phyloP scores from a whole-genome alignment of 2,113 vertebrate species.

The Uria aalge region DNA sequence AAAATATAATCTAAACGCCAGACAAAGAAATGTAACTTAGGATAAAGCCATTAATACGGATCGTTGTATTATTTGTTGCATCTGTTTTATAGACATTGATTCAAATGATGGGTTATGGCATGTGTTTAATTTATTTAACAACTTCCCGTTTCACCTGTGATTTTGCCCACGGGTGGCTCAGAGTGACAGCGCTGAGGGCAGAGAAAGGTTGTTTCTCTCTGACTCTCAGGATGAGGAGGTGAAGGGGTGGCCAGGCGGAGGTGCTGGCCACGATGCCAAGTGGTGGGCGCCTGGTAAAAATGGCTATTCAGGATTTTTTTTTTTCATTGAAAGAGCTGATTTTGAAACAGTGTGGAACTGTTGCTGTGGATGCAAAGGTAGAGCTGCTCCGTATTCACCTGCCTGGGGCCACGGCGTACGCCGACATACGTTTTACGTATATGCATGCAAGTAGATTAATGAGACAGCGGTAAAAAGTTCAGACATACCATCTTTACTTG shows the following conservation, averaged over 20 bases:
- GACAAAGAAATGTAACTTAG: not conserved
- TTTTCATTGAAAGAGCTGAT: not conserved
- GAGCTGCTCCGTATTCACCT: not conserved
- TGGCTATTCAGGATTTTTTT: not conserved
- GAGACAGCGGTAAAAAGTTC: not conserved
- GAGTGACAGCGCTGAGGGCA: not conserved
- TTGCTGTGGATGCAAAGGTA: not conserved
- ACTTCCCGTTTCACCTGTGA: not conserved
- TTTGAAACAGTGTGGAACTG: not conserved
- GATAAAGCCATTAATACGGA: not conserved
- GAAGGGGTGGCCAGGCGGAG: not conserved
- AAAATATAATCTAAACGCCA: not conserved
- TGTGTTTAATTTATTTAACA: not conserved
- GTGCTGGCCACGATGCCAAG: accelerated
- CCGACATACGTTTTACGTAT: not conserved
- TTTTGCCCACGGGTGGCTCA: not conserved
- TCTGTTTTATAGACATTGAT: not conserved
- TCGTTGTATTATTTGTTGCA: not conserved
- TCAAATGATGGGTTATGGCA: not conserved
- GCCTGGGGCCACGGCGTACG: not conserved
- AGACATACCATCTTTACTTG: not conserved
- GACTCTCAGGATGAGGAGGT: not conserved
- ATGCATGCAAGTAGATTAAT: not conserved
- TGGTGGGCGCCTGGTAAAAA: not conserved
- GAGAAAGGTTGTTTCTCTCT: not conserved